These are phyloP conservation scores for Ricordea florida DNA, from an alignment of 92 coral and sea anemone genomes.

Conservation along the genomic window DNA sequence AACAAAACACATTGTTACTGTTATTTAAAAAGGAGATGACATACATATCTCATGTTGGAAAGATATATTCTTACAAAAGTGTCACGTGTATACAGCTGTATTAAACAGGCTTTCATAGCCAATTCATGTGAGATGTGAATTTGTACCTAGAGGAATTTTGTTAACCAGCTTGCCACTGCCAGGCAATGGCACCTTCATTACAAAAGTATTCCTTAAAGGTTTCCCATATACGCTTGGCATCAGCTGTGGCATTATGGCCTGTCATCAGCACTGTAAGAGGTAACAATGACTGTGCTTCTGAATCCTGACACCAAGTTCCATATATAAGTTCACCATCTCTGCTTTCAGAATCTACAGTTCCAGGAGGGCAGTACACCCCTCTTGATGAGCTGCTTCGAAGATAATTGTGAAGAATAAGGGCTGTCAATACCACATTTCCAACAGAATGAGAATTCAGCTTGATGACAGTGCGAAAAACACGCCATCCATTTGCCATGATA, in stretches of 20 bases:
- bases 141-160: too few relatives aligned
- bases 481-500: conserved; percentile 32
- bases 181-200: conserved; percentile 29
- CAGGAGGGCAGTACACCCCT: conserved; percentile 8
- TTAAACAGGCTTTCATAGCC: background rate
- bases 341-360: background rate
- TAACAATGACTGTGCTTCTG: background rate
- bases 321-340: background rate
- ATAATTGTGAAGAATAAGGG: conserved; percentile 27
- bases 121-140: too few relatives aligned
- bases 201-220: conserved; percentile 14
- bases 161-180: conserved; percentile 26
- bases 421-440: background rate
- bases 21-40: too few relatives aligned
- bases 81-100: too few relatives aligned
- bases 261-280: background rate
- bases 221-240: conserved; percentile 24
- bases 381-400: conserved; percentile 25
- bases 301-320: conserved; percentile 7
- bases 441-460: conserved; percentile 7
- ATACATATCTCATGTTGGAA: too few relatives aligned
- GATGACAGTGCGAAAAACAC: conserved; percentile 12
- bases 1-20: too few relatives aligned
- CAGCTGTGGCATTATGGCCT: too few relatives aligned
- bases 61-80: too few relatives aligned